These are phyloP conservation scores for Plutomurus gul DNA, from an alignment of 1,140 invertebrate species.

Conservation along the genomic window DNA sequence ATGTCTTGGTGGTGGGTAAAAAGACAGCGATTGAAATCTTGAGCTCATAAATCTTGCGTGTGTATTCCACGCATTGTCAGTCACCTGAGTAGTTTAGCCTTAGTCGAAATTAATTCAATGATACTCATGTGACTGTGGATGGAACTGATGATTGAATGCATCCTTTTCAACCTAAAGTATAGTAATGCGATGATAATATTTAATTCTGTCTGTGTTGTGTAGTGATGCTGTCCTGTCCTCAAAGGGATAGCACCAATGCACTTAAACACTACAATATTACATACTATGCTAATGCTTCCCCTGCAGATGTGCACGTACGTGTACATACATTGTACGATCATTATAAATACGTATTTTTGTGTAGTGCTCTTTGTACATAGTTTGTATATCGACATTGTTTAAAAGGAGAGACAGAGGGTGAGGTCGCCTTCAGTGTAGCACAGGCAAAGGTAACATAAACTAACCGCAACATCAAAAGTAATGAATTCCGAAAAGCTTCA, in stretches of 20 bases:
- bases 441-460: background rate
- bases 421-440: background rate
- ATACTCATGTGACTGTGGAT: background rate
- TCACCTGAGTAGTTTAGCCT: background rate
- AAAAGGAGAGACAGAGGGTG: background rate
- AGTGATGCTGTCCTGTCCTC: no score
- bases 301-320: no score
- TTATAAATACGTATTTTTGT: no score
- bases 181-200: background rate
- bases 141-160: background rate
- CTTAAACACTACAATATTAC: no score
- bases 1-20: constrained; percentile 28
- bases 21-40: constrained; percentile 16
- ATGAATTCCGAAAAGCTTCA: constrained; percentile 28
- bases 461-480: constrained; percentile 22
- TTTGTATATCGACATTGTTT: constrained; percentile 11
- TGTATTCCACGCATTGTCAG: background rate
- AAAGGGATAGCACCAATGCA: no score
- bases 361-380: no score
- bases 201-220: no score
- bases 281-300: no score
- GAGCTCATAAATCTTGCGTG: background rate
- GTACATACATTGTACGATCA: no score
- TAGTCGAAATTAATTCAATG: background rate
- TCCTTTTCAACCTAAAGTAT: background rate